Conservation (phyloP, 2,888 invertebrate species). For the Drosophila ezoana region DNA sequence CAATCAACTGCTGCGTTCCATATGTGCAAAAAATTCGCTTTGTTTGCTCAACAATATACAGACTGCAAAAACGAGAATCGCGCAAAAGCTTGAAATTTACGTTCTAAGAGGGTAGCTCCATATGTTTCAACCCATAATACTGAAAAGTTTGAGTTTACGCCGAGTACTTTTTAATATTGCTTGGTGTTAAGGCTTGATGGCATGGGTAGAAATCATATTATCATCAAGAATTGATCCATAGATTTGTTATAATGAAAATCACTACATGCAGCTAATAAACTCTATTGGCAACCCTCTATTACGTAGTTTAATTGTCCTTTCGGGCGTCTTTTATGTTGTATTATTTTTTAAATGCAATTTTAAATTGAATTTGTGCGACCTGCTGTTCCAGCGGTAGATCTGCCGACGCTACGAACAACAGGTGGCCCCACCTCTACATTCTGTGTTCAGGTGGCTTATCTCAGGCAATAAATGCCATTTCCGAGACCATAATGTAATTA, state of each 20-base stretch:
- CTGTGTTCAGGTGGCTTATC: conserved; percentile 33
- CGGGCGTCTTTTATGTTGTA: neutral
- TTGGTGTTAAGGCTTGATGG: no score
- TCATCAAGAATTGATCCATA: neutral
- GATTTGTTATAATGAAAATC: neutral
- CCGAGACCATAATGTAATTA: conserved; percentile 65
- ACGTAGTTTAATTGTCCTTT: neutral
- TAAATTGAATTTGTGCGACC: conserved; percentile 73
- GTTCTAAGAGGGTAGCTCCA: conserved; percentile 32
- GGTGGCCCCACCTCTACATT: conserved; percentile 50
- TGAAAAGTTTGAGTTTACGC: no score
- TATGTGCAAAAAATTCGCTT: conserved; percentile 54
- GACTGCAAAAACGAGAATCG: conserved; percentile 42
- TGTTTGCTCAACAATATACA: conserved; percentile 59
- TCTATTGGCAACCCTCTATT: conserved; percentile 22
- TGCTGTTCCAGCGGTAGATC: conserved; percentile 36
- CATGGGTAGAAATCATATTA: no score
- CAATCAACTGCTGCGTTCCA: conserved; percentile 57
- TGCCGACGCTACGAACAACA: conserved; percentile 54
- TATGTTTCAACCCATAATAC: conserved; percentile 17
- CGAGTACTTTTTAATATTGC: no score
- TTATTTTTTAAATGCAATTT: conserved; percentile 57
- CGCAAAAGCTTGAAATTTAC: conserved; percentile 28
- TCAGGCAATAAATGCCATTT: conserved; percentile 45
- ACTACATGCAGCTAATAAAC: neutral